Evolutionary conservation across 1,140 invertebrate species (phyloP).

Genomic region (Philotrypesis tridentata): DNA sequence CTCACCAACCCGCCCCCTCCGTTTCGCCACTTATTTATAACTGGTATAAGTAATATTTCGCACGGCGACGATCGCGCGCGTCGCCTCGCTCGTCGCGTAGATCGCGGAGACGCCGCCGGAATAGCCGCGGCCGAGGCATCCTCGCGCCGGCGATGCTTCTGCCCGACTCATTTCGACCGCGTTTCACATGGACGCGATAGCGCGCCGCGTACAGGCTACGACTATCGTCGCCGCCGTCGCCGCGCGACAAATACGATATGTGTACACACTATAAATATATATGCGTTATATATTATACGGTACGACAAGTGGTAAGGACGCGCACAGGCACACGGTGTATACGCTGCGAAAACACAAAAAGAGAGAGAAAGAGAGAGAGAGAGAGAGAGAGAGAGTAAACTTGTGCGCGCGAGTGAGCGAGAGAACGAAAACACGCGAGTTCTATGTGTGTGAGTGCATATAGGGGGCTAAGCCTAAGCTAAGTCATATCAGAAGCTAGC

Average conservation of each 20-base stretch:
- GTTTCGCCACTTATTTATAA: no score
- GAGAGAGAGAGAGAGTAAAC: not conserved
- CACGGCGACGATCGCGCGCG: no score
- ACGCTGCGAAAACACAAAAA: not conserved
- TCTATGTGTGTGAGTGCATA: not conserved
- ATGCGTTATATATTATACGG: not conserved
- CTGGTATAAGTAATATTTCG: no score
- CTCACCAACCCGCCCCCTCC: no score
- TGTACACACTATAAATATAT: not conserved
- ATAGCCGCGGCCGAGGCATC: not conserved
- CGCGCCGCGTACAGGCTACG: slow-evolving; percentile 9
- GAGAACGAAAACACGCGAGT: not conserved
- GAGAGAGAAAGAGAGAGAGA: not conserved
- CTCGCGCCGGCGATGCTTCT: no score
- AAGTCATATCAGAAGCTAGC: slow-evolving; percentile 39
- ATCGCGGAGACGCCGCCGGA: not conserved
- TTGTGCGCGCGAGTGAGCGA: no score
- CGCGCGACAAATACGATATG: not conserved
- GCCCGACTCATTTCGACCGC: no score
- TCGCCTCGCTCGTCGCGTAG: no score
- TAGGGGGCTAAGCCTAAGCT: slow-evolving; percentile 36
- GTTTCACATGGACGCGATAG: no score
- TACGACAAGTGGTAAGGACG: not conserved
- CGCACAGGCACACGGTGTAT: not conserved
- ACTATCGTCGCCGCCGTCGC: not conserved